Percentiles rank a stretch among this genome's conserved stretches.
phyloP scores from a whole-genome alignment of 2,113 vertebrate species.

The Clinocottus analis region DNA sequence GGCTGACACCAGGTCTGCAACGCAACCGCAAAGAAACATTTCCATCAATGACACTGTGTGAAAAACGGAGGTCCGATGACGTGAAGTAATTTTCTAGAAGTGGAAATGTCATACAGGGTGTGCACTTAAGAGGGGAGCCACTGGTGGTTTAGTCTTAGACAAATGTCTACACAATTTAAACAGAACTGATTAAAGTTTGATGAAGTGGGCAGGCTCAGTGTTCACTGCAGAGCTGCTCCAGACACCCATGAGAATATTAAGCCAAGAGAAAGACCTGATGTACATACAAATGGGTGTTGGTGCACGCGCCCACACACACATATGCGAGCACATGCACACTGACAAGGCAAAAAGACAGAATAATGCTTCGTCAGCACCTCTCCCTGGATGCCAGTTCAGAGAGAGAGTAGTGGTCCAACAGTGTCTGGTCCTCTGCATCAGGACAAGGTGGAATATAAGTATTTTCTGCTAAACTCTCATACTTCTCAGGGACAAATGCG shows the following conservation, averaged over 20 bases:
- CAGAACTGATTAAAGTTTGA: constrained; percentile 56
- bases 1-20: constrained; percentile 94
- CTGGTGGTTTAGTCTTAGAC: constrained; percentile 14
- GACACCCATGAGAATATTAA: constrained; percentile 44
- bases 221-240: constrained; percentile 40
- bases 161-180: constrained; percentile 13
- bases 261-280: constrained; percentile 39
- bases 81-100: background rate
- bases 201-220: constrained; percentile 34
- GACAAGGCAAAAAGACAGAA: constrained; percentile 42
- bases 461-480: too few relatives aligned
- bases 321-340: constrained; percentile 22
- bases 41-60: background rate
- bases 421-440: background rate
- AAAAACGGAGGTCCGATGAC: background rate
- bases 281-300: constrained; percentile 40
- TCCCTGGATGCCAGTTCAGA: constrained; percentile 40
- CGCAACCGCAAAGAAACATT: constrained; percentile 33
- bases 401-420: constrained; percentile 17
- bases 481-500: background rate
- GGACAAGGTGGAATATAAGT: background rate
- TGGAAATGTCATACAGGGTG: background rate
- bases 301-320: background rate
- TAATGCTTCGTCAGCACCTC: constrained; percentile 64
- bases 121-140: background rate